Base-by-base conservation (phyloP, 92 coral and sea anemone genomes). In the Plumapathes pennacea region DNA sequence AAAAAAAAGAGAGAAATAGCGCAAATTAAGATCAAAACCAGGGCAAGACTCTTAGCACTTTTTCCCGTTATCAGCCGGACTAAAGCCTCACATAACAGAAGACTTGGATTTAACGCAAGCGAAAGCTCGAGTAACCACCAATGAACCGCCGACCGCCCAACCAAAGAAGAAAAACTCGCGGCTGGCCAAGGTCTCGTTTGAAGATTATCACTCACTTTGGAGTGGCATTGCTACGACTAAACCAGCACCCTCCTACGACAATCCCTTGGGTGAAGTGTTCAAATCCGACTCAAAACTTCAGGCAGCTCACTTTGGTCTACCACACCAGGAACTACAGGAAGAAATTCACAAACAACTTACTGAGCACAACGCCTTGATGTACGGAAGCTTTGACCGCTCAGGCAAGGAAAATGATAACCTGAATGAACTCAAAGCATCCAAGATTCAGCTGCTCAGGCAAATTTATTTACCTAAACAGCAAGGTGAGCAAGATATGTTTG, bases 171-270 rank as follows among this genome's bases (percentile, higher is more conserved):
- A 25, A 22, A 14, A 36, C n/a, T 38, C 48, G 27, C 48, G 48
- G 26, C 32, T 68, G 11, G 96, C 83, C 18, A 81, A 85, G 41
- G 78, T 94, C 27, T 84, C 97, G 10, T 94, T 94, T 60, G 99
- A 84, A 10, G 97, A 94, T 46, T 94, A 94, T 27, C 89, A 84
- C 32, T 81, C 87, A 4, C 42, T 94, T 57, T 94, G 99, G 99
- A 94, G 96, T 38, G 99, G 99, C 1, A 84, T 94, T n/a, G 99
- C 99, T 7, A 94, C 99, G n/a, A 89, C 99, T 0, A 81, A 77
- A 23, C 92, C 96, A 5, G 73, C 71, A 0, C 59, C 69, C 7
- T 67, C 53, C 34, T 67, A 87, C 2, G 54, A 52, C 2, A 88
- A 78, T 48, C 94, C 96, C 3, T 36, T 94, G 11, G 77, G 57